Evolutionary conservation across 2,113 vertebrate genomes (phyloP), one percentile per base, ranked within the genome.

Genomic region (Oriolus oriolus): DNA sequence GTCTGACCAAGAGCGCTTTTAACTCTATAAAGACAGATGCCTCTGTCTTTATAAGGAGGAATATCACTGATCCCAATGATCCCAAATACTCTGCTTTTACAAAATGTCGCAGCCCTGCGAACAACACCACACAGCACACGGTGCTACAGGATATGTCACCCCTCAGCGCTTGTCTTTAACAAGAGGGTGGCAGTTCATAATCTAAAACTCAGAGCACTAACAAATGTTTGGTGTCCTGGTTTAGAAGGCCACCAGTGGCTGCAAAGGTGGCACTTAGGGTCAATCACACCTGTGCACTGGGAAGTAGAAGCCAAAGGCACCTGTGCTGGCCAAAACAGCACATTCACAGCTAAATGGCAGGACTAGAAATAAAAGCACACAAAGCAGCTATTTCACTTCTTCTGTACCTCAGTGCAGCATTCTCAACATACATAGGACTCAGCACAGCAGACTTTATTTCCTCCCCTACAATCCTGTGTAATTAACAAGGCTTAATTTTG

Each of bases 111-210:
- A 47, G 47, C n/a, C 33, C 47, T 44, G 39, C 20, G 24, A 57
- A 26, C n/a, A 63, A 2, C 31, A 39, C 26, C 2, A 10, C 42
- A 42, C 33, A 20, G 63, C 5, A 33, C 16, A 4, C 0, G 22
- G 5, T 60, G 35, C 49, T 41, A 13, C 6, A 20, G 39, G 8
- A 10, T 1, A 10, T 0, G 35, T 6, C 54, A 64, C 1, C 10
- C 28, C 21, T 33, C 4, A 59, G 74, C 1, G 47, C 35, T 18
- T 11, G 19, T 13, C 66, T 47, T 24, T 30, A 68, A 35, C 35
- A 47, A n/a, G 16, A 56, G 15, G 12, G 15, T 11, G 30, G 27
- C 44, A 74, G 45, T 2, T 35, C 3, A 1, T 0, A 49, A n/a
- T 7, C 11, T 24, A 41, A 44, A 84, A 64, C 18, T 44, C 3